Evolutionary conservation across 2,797 vertebrate species (phyloP), one percentile per base, ranked within the genome.

Genomic region (Aphelocoma californica): DNA sequence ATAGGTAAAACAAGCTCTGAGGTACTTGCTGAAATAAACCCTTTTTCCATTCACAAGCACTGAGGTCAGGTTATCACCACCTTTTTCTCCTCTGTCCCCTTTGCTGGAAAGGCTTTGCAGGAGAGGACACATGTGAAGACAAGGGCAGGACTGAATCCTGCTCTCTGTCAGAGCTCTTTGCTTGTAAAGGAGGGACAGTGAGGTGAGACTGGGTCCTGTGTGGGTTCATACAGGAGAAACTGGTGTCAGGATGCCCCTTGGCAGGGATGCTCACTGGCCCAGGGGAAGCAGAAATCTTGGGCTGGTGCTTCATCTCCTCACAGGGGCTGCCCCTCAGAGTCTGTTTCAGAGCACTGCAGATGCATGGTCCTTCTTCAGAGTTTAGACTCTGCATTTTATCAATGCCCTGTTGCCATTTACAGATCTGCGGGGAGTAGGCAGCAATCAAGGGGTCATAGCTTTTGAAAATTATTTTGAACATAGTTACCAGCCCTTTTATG

Each of bases 241-340:
- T 1, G 0, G n/a, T 51, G 34, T 0, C 1, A 74, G 36, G 25
- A 32, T 31, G 12, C 42, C 31, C 32, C 11, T n/a, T 70, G 36
- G 28, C 24, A 82, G 67, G n/a, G 50, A 12, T 34, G 47, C 14
- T 80, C 14, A 16, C 36, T 60, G 32, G 16, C 71, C 53, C n/a
- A 78, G 38, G 17, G 11, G 25, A 85, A 64, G 70, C 25, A 71
- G 47, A 71, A 89, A 58, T 65, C 67, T 51, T 64, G 53, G 84
- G 38, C 53, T 67, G 17, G 15, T 83, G n/a, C 38, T 93, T 87
- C n/a, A 54, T 83, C 12, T 83, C 8, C 34, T 80, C 28, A 50
- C 4, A 1, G 19, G 31, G 36, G 4, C 42, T 85, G 42, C 17
- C n/a, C 34, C 0, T 1, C 29, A 29, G 48, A 40, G 38, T 54